Evolutionary conservation across 2,113 vertebrate species (phyloP).

Genomic region (Ellobius talpinus): DNA sequence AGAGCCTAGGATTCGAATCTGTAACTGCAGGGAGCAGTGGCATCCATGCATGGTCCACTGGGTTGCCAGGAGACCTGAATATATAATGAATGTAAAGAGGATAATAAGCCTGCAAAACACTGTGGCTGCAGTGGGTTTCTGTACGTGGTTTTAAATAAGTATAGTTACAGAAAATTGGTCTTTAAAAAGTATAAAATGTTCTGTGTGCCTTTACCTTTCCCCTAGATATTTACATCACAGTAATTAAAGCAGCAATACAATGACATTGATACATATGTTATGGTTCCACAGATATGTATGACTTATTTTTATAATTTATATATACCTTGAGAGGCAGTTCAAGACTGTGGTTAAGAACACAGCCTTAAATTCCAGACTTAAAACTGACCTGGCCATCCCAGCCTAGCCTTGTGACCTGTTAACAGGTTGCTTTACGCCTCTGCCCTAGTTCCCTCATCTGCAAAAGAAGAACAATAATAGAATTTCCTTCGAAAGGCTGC

Average conservation of each 20-base stretch:
- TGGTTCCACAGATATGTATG: not conserved
- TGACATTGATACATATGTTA: not conserved
- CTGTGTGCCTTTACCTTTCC: not conserved
- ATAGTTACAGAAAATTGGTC: not conserved
- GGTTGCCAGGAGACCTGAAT: conserved; percentile 7
- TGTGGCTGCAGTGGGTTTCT: not conserved
- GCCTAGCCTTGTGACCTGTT: conserved; percentile 28
- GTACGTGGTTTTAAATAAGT: conserved; percentile 8
- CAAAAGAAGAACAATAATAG: not conserved
- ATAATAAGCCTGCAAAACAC: not conserved
- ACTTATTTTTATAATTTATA: conserved; percentile 2
- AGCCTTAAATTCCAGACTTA: not conserved
- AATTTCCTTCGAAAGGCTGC: not conserved
- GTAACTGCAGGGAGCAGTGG: not conserved
- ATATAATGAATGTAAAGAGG: not conserved
- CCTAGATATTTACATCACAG: not conserved
- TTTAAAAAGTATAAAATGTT: not conserved
- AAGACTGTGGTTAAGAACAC: not conserved
- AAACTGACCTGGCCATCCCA: not conserved
- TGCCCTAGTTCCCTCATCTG: conserved; percentile 55
- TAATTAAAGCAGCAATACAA: not conserved
- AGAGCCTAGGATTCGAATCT: not conserved
- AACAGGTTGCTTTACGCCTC: conserved; percentile 2
- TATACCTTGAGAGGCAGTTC: not conserved
- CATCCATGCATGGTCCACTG: not conserved